Conservation (phyloP, 2,888 invertebrate genomes). For the Eudemis profundana region DNA sequence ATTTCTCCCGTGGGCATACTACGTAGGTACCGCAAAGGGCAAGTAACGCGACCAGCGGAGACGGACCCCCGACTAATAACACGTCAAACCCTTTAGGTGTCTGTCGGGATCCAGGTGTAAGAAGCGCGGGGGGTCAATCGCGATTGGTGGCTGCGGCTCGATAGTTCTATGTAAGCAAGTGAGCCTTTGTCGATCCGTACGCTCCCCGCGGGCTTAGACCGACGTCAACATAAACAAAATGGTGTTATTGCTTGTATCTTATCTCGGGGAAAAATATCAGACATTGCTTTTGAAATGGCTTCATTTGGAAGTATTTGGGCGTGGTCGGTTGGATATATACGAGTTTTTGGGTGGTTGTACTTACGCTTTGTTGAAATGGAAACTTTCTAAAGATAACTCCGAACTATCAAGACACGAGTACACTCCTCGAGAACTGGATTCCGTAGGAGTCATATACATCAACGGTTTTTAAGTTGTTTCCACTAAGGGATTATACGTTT, state of each 20-base stretch:
- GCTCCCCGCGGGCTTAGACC: conserved; percentile 66
- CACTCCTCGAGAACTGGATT: not conserved
- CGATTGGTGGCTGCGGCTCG: conserved; percentile 55
- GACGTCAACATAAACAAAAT: conserved; percentile 81
- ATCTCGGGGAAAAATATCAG: conserved; percentile 72
- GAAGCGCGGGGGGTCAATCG: conserved; percentile 50
- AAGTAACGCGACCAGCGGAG: conserved; percentile 53
- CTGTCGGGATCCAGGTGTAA: conserved; percentile 32
- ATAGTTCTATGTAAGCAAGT: conserved; percentile 66
- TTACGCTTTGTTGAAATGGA: not conserved
- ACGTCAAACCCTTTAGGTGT: conserved; percentile 42
- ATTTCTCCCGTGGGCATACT: conserved; percentile 60
- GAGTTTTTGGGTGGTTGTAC: conserved; percentile 5
- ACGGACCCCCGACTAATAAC: conserved; percentile 49
- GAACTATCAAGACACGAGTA: not conserved
- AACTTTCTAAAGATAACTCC: not conserved
- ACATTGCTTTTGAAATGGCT: conserved; percentile 50
- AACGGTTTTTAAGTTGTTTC: too few relatives aligned
- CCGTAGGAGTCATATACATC: not conserved
- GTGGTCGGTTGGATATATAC: conserved; percentile 18
- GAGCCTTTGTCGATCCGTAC: conserved; percentile 58
- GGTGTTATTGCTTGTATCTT: conserved; percentile 78
- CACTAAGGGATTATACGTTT: too few relatives aligned
- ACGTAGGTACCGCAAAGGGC: conserved; percentile 58
- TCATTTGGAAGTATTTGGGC: conserved; percentile 45